Evolutionary conservation across 1,140 invertebrate species (phyloP).

Genomic region (Drosophila navojoa): DNA sequence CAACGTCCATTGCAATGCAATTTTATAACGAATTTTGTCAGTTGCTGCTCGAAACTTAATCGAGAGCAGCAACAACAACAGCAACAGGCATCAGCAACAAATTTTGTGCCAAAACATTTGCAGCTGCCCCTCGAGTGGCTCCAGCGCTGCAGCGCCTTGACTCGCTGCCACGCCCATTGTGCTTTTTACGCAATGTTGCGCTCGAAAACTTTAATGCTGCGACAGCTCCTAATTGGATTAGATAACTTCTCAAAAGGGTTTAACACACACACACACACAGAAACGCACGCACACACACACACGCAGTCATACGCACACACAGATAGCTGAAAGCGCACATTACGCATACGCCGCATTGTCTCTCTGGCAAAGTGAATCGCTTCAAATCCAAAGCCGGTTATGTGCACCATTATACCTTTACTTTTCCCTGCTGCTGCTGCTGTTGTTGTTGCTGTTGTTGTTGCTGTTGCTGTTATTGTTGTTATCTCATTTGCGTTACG

Average conservation of each 20-base stretch:
- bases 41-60: slow-evolving; percentile 77
- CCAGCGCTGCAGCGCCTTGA: neutral
- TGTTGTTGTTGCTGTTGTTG: slow-evolving; percentile 7
- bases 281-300: neutral
- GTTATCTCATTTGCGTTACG: slow-evolving; percentile 66
- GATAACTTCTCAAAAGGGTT: slow-evolving; percentile 76
- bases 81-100: slow-evolving; percentile 34
- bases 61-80: slow-evolving; percentile 57
- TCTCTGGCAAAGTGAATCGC: slow-evolving; percentile 53
- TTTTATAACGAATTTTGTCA: slow-evolving; percentile 82
- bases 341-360: slow-evolving; percentile 57
- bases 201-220: slow-evolving; percentile 64
- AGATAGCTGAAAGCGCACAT: slow-evolving; percentile 39
- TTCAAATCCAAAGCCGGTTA: slow-evolving; percentile 58
- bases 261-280: slow-evolving; percentile 31
- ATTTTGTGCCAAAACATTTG: slow-evolving; percentile 51
- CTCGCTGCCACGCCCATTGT: slow-evolving; percentile 27
- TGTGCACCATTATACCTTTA: slow-evolving; percentile 64
- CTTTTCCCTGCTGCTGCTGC: slow-evolving; percentile 36
- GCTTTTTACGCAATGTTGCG: slow-evolving; percentile 62
- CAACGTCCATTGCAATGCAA: slow-evolving; percentile 71
- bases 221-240: slow-evolving; percentile 77
- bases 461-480: slow-evolving; percentile 5
- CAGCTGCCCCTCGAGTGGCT: slow-evolving; percentile 7
- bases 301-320: neutral